Conservation (phyloP, 2,797 vertebrate genomes). For the Coracias cyanogaster region DNA sequence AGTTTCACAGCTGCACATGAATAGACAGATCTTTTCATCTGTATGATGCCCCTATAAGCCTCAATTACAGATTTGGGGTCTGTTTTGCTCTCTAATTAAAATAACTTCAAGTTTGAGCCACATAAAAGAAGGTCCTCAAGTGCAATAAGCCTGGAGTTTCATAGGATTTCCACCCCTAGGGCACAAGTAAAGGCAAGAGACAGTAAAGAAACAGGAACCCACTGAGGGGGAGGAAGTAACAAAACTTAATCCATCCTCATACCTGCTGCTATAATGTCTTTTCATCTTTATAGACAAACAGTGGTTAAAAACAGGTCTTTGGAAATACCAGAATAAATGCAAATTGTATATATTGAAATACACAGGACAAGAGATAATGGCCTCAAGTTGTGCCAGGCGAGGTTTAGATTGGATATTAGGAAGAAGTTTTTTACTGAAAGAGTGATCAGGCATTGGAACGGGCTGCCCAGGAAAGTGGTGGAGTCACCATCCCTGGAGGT, state of each 20-base stretch:
- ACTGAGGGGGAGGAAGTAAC: not conserved
- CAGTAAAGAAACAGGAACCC: not conserved
- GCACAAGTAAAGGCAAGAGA: not conserved
- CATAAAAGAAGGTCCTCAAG: not conserved
- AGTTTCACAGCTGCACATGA: conserved; percentile 25
- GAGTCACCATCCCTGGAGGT: too few relatives aligned
- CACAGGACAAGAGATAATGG: too few relatives aligned
- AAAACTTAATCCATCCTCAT: not conserved
- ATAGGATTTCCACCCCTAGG: not conserved
- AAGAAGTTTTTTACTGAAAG: too few relatives aligned
- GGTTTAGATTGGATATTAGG: too few relatives aligned
- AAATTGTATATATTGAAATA: not conserved
- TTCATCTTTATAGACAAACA: not conserved
- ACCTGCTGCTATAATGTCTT: not conserved
- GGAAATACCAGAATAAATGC: not conserved
- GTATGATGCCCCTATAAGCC: not conserved
- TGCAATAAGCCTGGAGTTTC: not conserved
- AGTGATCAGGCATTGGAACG: too few relatives aligned
- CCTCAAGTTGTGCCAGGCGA: too few relatives aligned
- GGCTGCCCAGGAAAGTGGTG: too few relatives aligned
- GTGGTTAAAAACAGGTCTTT: not conserved
- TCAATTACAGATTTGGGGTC: not conserved
- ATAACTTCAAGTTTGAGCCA: not conserved
- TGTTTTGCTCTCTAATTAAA: conserved; percentile 9
- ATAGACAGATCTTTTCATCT: not conserved